Evolutionary conservation across 1,140 invertebrate genomes (phyloP), one percentile per base, ranked within the genome.

Genomic region (Lordiphosa clarofinis): DNA sequence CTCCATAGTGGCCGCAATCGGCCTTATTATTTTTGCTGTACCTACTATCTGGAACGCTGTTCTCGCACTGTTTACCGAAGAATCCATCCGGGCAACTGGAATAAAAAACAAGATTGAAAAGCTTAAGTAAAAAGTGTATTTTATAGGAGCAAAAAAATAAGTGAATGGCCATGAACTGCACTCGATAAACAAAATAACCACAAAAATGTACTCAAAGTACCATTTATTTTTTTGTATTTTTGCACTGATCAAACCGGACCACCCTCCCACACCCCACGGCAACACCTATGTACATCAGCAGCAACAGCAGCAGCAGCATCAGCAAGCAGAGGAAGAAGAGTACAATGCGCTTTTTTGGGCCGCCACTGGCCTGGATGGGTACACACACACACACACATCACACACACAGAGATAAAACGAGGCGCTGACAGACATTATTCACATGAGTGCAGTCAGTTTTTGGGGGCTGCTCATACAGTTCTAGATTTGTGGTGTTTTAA

Each of bases 81-180:
- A 93, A 96, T 73, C 94, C 94, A 87, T 94, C 94, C 70, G 93
- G 92, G 90, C 95, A 96, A 91, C 95, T 96, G 92, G 88, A 87
- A 89, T 31, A 8, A 56, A 43, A 33, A 28, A 49, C 10, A 28
- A 36, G 36, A 53, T 65, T 50, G 50, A 62, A 24, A 24, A 10
- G 36, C 49, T 53, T 71, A 52, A 75, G 72, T 61, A 52, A 42
- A 61, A 38, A 53, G 59, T 12, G 24, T 38, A 28, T 43, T 71
- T 54, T 33, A 56, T 42, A 35, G 44, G 28, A 65, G 37, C 21
- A 38, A 35, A 38, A 63, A 48, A 39, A 47, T 19, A 46, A 12
- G 46, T 52, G 13, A 53, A 36, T 59, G 74, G 76, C 75, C 75
- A 67, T 79, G 75, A 79, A 82, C 74, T 53, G 71, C 13, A 59